Percentiles rank a stretch among this genome's conserved stretches.
Evolutionary conservation across 2,797 vertebrate species (phyloP).

Genomic region (Hippocampus kuda): DNA sequence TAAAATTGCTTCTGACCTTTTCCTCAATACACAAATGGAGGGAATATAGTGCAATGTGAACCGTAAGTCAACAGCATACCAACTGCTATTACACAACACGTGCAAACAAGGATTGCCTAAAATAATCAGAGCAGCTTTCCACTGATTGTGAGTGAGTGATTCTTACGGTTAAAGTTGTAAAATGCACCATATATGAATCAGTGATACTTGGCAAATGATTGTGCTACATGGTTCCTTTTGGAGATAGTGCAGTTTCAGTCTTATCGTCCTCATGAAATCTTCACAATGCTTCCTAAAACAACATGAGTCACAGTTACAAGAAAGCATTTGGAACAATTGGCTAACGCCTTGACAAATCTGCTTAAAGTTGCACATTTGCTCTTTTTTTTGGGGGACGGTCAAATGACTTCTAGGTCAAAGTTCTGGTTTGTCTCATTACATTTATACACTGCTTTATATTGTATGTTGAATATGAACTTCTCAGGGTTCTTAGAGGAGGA

Average conservation of each 20-base stretch:
- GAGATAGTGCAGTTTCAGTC: background rate
- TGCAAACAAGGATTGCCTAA: conserved; percentile 17
- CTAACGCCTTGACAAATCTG: background rate
- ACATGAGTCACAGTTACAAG: background rate
- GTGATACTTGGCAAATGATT: background rate
- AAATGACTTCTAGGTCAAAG: background rate
- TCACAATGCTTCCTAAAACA: background rate
- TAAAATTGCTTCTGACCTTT: conserved; percentile 5
- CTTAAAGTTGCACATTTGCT: conserved; percentile 2
- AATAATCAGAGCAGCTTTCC: conserved; percentile 35
- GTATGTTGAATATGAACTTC: background rate
- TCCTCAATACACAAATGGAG: background rate
- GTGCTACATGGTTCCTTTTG: background rate
- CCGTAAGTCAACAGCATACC: conserved; percentile 14
- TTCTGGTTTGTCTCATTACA: background rate
- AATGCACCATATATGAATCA: background rate
- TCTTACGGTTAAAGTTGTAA: background rate
- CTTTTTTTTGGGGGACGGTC: background rate
- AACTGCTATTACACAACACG: conserved; percentile 5
- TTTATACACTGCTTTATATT: background rate
- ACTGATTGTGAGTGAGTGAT: background rate
- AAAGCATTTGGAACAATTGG: background rate
- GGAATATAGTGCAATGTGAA: background rate
- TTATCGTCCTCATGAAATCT: background rate
- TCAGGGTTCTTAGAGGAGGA: background rate